These are phyloP conservation scores for Luehdorfia chinensis DNA, from an alignment of 1,140 invertebrate genomes.

Conservation along the genomic window DNA sequence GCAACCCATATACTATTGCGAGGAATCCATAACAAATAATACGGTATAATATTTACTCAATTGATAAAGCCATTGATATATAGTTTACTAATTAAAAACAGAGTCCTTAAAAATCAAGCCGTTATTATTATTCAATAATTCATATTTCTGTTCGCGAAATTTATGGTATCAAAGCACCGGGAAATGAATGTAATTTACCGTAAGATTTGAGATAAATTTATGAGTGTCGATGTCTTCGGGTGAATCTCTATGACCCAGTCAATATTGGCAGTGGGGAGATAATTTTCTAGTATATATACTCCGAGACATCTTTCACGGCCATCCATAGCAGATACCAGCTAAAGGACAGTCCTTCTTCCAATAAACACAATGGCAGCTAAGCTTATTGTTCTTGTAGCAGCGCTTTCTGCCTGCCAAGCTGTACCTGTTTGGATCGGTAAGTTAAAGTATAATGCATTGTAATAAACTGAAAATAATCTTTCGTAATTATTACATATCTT, in stretches of 20 bases:
- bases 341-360: constrained; percentile 39
- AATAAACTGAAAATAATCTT: no score
- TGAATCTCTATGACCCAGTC: constrained; percentile 34
- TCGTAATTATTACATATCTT: no score
- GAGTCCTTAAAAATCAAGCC: constrained; percentile 3
- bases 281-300: constrained; percentile 58
- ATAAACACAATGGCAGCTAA: constrained; percentile 41
- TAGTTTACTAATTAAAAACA: no score
- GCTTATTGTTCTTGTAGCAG: constrained; percentile 35
- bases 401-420: constrained; percentile 36
- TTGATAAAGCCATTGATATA: no score
- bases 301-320: constrained; percentile 54
- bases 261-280: constrained; percentile 41
- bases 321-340: constrained; percentile 43
- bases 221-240: constrained; percentile 52
- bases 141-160: constrained; percentile 27
- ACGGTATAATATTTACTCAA: no score
- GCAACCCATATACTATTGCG: no score
- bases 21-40: no score
- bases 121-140: constrained; percentile 10
- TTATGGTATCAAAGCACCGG: constrained; percentile 41
- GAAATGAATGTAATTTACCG: constrained; percentile 52
- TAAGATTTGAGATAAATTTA: constrained; percentile 51
- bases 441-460: constrained; percentile 14
- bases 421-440: constrained; percentile 45